phyloP scores from a whole-genome alignment of 2,113 vertebrate species.

The Mus spicilegus region DNA sequence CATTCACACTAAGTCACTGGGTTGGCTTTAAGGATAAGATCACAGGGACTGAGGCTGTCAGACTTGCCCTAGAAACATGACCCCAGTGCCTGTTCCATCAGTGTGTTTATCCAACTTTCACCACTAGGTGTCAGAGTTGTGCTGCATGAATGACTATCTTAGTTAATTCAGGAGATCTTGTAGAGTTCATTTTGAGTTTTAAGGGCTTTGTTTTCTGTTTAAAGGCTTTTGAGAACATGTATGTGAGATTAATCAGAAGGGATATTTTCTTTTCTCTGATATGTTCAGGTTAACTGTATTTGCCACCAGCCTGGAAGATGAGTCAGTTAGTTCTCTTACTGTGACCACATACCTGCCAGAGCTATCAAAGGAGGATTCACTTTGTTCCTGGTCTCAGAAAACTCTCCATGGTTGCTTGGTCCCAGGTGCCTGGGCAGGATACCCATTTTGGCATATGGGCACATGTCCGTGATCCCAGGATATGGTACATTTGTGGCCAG shows the following conservation, averaged over 20 bases:
- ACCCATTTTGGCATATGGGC: neutral
- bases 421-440: neutral
- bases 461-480: neutral
- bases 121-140: slow-evolving; percentile 77
- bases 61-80: neutral
- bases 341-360: neutral
- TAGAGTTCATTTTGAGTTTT: neutral
- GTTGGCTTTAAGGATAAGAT: neutral
- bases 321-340: neutral
- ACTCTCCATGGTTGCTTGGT: neutral
- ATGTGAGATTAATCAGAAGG: neutral
- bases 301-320: neutral
- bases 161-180: neutral
- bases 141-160: slow-evolving; percentile 40
- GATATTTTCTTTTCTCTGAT: neutral
- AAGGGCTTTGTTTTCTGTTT: neutral
- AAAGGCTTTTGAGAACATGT: slow-evolving; percentile 17
- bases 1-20: neutral
- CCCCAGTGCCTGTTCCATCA: neutral
- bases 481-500: neutral
- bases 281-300: slow-evolving; percentile 39
- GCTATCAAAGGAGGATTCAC: neutral
- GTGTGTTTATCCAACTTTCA: neutral
- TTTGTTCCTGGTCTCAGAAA: neutral
- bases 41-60: neutral